Percentiles rank a stretch among this genome's conserved stretches.
These are phyloP conservation scores for Leptodactylus fuscus DNA, from an alignment of 2,113 vertebrate species.

Conservation along the genomic window DNA sequence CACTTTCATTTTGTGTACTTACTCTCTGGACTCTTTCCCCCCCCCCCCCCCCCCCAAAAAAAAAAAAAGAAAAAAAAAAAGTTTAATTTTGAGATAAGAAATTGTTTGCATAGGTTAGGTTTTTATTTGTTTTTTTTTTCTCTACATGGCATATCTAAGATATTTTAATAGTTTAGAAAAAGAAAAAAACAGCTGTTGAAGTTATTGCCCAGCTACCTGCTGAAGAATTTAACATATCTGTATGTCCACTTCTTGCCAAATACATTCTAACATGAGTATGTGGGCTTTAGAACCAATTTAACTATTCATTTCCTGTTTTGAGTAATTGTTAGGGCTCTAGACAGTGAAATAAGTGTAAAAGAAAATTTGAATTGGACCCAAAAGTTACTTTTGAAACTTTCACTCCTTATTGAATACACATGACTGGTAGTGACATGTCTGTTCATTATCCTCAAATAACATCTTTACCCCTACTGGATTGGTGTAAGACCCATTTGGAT, in stretches of 20 bases:
- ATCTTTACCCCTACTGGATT: background rate
- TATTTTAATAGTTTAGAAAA: too few relatives aligned
- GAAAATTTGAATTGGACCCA: background rate
- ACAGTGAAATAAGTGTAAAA: constrained; percentile 28
- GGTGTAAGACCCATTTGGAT: background rate
- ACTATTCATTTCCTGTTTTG: constrained; percentile 15
- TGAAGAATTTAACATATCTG: constrained; percentile 39
- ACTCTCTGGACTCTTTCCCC: too few relatives aligned
- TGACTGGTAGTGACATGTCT: background rate
- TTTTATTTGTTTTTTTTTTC: too few relatives aligned
- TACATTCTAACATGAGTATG: constrained; percentile 32
- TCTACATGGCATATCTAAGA: too few relatives aligned
- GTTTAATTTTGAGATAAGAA: too few relatives aligned
- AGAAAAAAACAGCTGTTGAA: constrained; percentile 46
- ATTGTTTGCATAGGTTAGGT: too few relatives aligned
- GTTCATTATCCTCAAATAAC: constrained; percentile 23
- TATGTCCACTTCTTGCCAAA: constrained; percentile 23
- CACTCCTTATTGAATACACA: background rate
- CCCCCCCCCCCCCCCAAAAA: too few relatives aligned
- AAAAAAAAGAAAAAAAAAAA: too few relatives aligned
- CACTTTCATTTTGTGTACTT: too few relatives aligned
- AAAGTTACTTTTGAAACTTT: constrained; percentile 2
- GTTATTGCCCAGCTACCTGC: constrained; percentile 32
- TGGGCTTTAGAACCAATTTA: constrained; percentile 8
- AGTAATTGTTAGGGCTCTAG: constrained; percentile 1